These are phyloP conservation scores for Drosophila koepferae DNA, from an alignment of 2,888 invertebrate species.

Conservation along the genomic window DNA sequence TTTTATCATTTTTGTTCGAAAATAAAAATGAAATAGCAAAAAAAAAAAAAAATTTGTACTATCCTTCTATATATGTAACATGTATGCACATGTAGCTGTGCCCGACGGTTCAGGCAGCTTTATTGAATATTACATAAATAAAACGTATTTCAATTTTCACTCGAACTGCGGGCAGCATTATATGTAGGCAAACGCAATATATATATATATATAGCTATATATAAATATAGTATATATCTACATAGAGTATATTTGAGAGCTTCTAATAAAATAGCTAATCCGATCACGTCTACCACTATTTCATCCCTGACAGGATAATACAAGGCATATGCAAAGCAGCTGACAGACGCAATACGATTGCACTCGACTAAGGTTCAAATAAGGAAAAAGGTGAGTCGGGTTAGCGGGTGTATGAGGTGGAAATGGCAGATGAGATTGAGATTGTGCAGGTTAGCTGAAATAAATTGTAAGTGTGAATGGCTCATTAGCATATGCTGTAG, in stretches of 20 bases:
- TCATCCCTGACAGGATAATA: slow-evolving; percentile 55
- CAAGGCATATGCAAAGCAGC: slow-evolving; percentile 67
- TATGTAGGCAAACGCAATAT: neutral
- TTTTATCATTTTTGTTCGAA: slow-evolving; percentile 59
- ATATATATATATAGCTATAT: slow-evolving; percentile 5
- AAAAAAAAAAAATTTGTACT: slow-evolving; percentile 26
- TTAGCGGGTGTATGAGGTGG: neutral
- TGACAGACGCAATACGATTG: slow-evolving; percentile 28
- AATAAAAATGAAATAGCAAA: slow-evolving; percentile 3
- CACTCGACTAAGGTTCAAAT: slow-evolving; percentile 16
- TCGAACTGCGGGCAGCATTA: slow-evolving; percentile 7
- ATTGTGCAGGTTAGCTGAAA: slow-evolving; percentile 15
- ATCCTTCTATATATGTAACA: slow-evolving; percentile 17
- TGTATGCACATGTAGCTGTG: slow-evolving; percentile 16
- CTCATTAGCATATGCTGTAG: slow-evolving; percentile 56
- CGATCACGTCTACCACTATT: slow-evolving; percentile 68
- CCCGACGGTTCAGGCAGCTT: slow-evolving; percentile 30
- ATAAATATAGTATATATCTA: neutral
- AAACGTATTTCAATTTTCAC: slow-evolving; percentile 76
- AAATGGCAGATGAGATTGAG: slow-evolving; percentile 17
- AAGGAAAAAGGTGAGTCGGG: neutral
- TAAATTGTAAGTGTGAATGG: slow-evolving; percentile 27
- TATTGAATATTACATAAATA: slow-evolving; percentile 74
- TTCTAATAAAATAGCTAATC: slow-evolving; percentile 78
- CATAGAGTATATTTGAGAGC: slow-evolving; percentile 29